Evolutionary conservation across 1,140 invertebrate genomes (phyloP), one percentile per base, ranked within the genome.

Genomic region (Euglossa dilemma): DNA sequence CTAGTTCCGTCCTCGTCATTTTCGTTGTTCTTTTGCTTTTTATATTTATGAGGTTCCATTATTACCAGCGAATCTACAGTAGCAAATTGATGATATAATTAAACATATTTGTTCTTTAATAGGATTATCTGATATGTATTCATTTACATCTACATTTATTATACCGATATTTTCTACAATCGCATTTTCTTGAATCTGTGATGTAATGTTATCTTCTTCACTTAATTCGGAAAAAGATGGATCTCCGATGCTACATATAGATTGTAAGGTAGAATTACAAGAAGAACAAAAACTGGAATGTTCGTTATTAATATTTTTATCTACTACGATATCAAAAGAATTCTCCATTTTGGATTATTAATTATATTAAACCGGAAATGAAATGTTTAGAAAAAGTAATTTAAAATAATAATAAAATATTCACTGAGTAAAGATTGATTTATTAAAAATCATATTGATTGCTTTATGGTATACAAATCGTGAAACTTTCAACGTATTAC

Each of bases 371-470:
- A 75, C 23, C 25, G 71, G 25, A 64, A 66, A 6, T 50, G 2
- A 28, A 56, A 28, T n/a, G 1, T 18, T 36, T 8, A 5, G 47
- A 25, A 23, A 8, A 63, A 63, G 5, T 2, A 43, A 59, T 47
- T 61, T 28, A 2, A 20, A 47, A 16, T 56, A 45, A 76, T 14
- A 61, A 23, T 9, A 71, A 61, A 43, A 52, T 80, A 20, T 50
- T 52, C 5, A 63, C 83, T 75, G 56, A 54, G 56, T 79, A 73
- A 79, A 66, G 71, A 28, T 70, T 16, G n/a, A 59, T 87, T 87
- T 86, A 86, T 86, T 87, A 71, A 56, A 87, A 86, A 70, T 64
- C 20, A 43, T 61, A 79, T 70, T 77, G 12, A 71, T 28, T 11
- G 59, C 9, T 25, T 77, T 20, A 52, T n/a, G 54, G 78, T 54